Evolutionary conservation across 2,797 vertebrate genomes (phyloP).

Genomic region (Telmatherina bonti): DNA sequence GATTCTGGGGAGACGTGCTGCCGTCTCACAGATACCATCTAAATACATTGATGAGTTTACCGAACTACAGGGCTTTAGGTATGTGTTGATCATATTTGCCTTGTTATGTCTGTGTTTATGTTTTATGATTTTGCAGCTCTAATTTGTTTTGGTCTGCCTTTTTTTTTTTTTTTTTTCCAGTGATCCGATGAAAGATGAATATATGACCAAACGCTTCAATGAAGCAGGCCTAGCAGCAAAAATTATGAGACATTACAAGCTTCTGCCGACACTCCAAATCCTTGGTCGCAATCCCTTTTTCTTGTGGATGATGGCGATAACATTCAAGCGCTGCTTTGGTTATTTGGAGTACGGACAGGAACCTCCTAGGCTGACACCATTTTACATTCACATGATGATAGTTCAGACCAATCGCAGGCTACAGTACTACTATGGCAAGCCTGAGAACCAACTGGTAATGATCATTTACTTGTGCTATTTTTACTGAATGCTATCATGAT

Average conservation of each 20-base stretch:
- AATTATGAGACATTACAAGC: conserved; percentile 66
- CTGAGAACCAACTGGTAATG: conserved; percentile 53
- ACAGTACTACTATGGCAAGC: conserved; percentile 60
- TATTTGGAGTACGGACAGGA: conserved; percentile 11
- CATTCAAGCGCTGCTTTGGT: conserved; percentile 58
- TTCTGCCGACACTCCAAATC: conserved; percentile 44
- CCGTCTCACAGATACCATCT: conserved; percentile 70
- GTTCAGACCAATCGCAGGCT: conserved; percentile 77
- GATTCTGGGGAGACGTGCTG: conserved; percentile 75
- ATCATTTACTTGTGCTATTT: neutral
- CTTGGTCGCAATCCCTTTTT: conserved; percentile 77
- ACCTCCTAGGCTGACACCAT: conserved; percentile 68
- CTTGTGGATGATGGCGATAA: conserved; percentile 63
- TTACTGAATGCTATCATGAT: neutral
- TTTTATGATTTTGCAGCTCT: neutral
- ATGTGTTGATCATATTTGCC: conserved; percentile 14
- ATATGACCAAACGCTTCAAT: conserved; percentile 68
- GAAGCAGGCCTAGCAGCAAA: conserved; percentile 1
- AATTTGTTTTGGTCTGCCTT: no score
- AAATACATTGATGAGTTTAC: conserved; percentile 61
- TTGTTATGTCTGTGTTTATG: neutral
- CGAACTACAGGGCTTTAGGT: conserved; percentile 80
- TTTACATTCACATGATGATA: conserved; percentile 70
- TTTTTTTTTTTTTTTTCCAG: conserved; percentile 26
- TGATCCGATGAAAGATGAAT: conserved; percentile 74